Evolutionary conservation across 2,888 invertebrate genomes (phyloP), one percentile per base, ranked within the genome.

Genomic region (Brassicogethes aeneus): DNA sequence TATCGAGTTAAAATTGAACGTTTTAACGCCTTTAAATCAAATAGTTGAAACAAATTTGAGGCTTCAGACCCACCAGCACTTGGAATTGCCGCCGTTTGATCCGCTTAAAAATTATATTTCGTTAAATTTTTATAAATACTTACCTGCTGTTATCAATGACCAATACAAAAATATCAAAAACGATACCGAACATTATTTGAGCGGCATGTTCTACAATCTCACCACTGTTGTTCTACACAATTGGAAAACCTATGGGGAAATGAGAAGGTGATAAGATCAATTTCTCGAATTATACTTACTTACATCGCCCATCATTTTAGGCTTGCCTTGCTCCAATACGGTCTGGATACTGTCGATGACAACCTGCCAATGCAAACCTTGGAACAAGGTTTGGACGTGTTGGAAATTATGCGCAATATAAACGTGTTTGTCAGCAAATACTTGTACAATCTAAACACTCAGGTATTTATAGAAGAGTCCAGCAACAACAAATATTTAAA

Each of bases 401-500:
- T 99, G 42, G 92, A 95, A 72, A 94, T 99, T 43, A 96, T 96
- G 89, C 76, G 94, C 32, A 95, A 96, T 62, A 91, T 99, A 46
- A 85, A 93, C 57, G 80, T 90, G 36, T 99, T 99, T 68, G 95
- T 96, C 8, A 82, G 88, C 0, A 85, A 85, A 58, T 97, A 92
- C 69, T 74, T 87, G 14, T 99, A 99, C 68, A 96, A 97, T 69
- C 75, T 99, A 52, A 95, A 95, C 63, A 91, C 91, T 57, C 96
- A 97, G 71, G 84, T 94, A 45, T 99, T 97, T 66, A 81, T 97
- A 42, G 95, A 97, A 67, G 82, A 85, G 51, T 80, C 81, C 40
- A 93, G 91, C 60, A 83, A 85, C 54, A 94, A 90, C 65, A 95
- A 95, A 61, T 87, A 93, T 69, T 71, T 99, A 47, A 95, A 95